A percentile compares a stretch with the other conserved stretches of the same genome.
Conservation (phyloP, 1,140 invertebrate genomes). For the Belonocnema kinseyi region DNA sequence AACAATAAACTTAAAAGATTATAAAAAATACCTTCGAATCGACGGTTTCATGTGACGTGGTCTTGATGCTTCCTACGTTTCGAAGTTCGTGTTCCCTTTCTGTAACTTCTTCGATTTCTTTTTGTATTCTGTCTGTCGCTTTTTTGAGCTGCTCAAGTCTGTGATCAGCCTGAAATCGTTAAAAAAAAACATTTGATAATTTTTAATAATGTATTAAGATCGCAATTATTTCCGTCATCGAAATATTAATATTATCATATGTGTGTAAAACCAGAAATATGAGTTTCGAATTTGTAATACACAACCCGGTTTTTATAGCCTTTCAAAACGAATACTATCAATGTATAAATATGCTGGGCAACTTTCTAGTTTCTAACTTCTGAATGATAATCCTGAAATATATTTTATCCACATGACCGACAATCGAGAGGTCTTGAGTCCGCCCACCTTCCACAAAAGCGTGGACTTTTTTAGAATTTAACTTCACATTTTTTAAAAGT, state of each 20-base stretch:
- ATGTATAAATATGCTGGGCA: no score
- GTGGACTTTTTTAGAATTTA: no score
- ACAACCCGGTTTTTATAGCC: no score
- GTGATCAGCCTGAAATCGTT: constrained; percentile 55
- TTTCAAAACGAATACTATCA: no score
- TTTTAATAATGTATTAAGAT: background rate
- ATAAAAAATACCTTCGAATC: constrained; percentile 61
- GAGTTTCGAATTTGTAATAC: no score
- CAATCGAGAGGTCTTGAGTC: no score
- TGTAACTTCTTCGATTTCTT: constrained; percentile 82
- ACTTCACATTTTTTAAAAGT: no score
- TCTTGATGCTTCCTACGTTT: constrained; percentile 75
- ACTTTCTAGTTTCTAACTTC: no score
- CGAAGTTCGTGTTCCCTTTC: constrained; percentile 81
- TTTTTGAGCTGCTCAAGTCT: constrained; percentile 65
- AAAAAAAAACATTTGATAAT: constrained; percentile 26
- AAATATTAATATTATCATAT: background rate
- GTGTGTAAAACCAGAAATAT: no score
- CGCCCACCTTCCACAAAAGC: no score
- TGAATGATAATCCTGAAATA: no score
- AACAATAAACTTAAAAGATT: background rate
- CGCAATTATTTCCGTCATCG: background rate
- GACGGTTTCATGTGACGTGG: constrained; percentile 64
- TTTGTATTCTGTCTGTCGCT: constrained; percentile 78
- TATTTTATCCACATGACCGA: no score